Base-by-base conservation (phyloP, 1,140 invertebrate genomes). In the Charaxes varanes region DNA sequence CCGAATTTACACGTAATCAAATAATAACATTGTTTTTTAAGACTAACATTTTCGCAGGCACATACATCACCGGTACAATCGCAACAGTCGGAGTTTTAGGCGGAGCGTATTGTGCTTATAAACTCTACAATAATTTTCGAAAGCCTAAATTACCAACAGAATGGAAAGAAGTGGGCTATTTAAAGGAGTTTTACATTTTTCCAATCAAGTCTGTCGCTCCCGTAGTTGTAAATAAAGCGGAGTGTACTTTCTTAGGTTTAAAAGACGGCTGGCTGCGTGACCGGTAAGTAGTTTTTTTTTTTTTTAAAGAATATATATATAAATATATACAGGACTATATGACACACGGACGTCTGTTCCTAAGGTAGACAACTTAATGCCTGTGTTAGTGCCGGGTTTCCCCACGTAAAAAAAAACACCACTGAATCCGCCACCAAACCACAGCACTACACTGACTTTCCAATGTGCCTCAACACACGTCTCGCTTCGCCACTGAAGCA, bases 121-220 rank as follows among this genome's bases (percentile, higher is more conserved):
- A 59, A 8, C 17, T 53, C 1, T 73, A 67, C 33, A 43, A 62
- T 23, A 32, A 59, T 5, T 46, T 37, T 16, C 51, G 43, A 12
- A 62, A 59, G 36, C 33, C 36, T 1, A 73, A 49, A 43, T 30
- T 81, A n/a, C 77, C 77, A 1, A 46, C 51, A 23, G 35, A 60
- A 31, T 81, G 77, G 77, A 55, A 45, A 3, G 41, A 86, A 58
- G 84, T 88, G 5, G 87, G 87, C 0, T 85, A 84, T 45, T 53
- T 88, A 1, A 85, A 84, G 40, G 71, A 86, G 18, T 41, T 88
- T 1, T 58, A 84, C 6, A 60, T 66, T 1, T 88, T 84, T 40
- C 87, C 87, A 0, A 70, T 88, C 0, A 88, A 88, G 53, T 88
- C 87, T 0, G 76, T 87, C 5, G 86, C 77, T 0, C 44, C 81